Evolutionary conservation across 2,888 invertebrate species (phyloP).

Genomic region (Lamellibrachia satsuma): DNA sequence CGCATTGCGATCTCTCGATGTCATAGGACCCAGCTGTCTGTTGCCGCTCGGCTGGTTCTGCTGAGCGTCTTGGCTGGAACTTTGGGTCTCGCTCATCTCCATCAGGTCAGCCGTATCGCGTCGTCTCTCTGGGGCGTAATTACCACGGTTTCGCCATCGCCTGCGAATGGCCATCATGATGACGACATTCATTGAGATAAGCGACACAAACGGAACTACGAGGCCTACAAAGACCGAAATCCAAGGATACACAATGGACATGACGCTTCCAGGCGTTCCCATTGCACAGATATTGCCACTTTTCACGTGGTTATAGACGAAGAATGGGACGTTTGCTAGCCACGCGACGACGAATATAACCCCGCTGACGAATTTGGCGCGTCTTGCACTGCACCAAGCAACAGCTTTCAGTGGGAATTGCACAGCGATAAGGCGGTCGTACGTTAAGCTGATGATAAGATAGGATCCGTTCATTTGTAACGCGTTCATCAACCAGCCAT

Average conservation of each 20-base stretch:
- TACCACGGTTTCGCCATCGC: background rate
- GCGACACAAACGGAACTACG: background rate
- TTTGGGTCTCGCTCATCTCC: background rate
- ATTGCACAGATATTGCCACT: background rate
- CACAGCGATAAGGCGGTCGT: background rate
- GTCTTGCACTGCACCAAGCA: background rate
- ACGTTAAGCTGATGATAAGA: background rate
- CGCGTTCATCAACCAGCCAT: background rate
- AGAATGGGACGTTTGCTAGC: background rate
- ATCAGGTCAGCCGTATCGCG: background rate
- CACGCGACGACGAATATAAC: background rate
- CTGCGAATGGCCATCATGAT: background rate
- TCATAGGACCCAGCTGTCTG: background rate
- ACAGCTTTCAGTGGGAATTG: background rate
- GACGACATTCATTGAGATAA: background rate
- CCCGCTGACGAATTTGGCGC: background rate
- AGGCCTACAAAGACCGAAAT: background rate
- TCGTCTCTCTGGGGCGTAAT: background rate
- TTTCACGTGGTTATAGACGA: background rate
- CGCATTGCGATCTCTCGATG: background rate
- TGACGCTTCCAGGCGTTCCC: background rate
- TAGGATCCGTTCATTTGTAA: background rate
- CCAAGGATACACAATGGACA: background rate
- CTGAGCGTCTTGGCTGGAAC: background rate
- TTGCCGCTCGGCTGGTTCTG: background rate